phyloP scores from a whole-genome alignment of 1,140 invertebrate species.

The Vollenhovia emeryi region DNA sequence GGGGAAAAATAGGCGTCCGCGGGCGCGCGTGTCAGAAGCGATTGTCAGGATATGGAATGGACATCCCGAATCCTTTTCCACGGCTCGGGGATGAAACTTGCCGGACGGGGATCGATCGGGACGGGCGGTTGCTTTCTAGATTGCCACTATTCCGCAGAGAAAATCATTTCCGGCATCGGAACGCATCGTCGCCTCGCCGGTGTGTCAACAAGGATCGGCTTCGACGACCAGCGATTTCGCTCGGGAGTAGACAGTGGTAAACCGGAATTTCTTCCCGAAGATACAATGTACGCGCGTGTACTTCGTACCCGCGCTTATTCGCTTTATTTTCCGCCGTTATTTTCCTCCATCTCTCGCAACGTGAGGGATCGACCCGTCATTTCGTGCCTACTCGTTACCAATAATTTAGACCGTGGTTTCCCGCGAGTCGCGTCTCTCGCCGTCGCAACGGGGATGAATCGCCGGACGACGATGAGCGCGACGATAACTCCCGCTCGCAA shows the following conservation, averaged over 20 bases:
- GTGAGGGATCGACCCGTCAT: not conserved
- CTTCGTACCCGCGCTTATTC: not conserved
- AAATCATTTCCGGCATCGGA: conserved; percentile 58
- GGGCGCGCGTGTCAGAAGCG: not conserved
- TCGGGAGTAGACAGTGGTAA: conserved; percentile 11
- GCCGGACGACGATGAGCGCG: not conserved
- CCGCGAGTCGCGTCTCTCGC: not conserved
- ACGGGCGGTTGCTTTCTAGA: conserved; percentile 39
- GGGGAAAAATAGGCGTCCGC: not conserved
- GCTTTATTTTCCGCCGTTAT: not conserved
- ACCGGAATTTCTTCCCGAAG: not conserved
- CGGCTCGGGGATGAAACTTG: not conserved
- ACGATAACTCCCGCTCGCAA: not conserved
- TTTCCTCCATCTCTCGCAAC: not conserved
- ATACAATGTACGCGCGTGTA: not conserved
- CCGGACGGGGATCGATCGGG: conserved; percentile 48
- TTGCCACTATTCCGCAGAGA: conserved; percentile 47
- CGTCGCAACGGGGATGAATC: not conserved
- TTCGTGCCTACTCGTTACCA: not conserved
- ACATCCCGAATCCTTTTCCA: conserved; percentile 42
- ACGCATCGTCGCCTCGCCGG: not conserved
- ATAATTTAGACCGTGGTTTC: not conserved
- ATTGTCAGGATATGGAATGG: conserved; percentile 52
- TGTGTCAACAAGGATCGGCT: conserved; percentile 19
- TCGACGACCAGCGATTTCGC: conserved; percentile 2